Evolutionary conservation across 2,888 invertebrate genomes (phyloP), one percentile per base, ranked within the genome.

Genomic region (Phoronis australis): DNA sequence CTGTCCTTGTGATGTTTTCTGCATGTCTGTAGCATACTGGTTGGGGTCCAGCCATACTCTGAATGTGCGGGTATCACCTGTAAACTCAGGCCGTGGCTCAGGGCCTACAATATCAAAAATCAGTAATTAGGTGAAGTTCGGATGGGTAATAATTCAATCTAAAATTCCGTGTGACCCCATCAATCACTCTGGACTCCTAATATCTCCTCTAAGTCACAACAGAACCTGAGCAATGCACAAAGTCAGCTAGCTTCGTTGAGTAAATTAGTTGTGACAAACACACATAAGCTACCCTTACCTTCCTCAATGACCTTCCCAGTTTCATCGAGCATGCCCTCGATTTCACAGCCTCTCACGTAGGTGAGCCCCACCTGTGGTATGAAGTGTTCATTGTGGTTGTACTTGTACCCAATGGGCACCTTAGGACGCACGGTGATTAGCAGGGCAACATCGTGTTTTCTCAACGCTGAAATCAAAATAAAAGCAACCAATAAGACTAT

Each of bases 361-460:
- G 86, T 83, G 57, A 99, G 81, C 0, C 95, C 94, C 49, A 93
- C 91, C 82, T 96, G 94, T 0, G 92, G 87, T 24, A 92, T 84
- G 78, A 96, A 95, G 5, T 90, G 87, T 60, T 87, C 82, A 4
- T 60, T 57, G 45, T 60, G 56, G 44, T 71, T 58, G 53, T 71
- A 76, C 42, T 61, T 62, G 37, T 75, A 81, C 82, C 92, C 94
- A 59, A 92, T 90, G 2, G 87, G 83, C 66, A 86, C 84, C 1
- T 83, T 83, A 0, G 97, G 95, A 57, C 87, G 84, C 0, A 97
- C 88, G 0, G 94, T 91, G 27, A 99, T 83, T 45, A 99, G 80
- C 75, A 99, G 97, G 71, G 96, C 95, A 2, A 99, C 97, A 71
- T 99, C 99, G 72, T 99, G 97, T 71, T 94, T 95, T 47, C 97